Evolutionary conservation across 2,797 vertebrate species (phyloP).

Genomic region (Takifugu ocellatus): DNA sequence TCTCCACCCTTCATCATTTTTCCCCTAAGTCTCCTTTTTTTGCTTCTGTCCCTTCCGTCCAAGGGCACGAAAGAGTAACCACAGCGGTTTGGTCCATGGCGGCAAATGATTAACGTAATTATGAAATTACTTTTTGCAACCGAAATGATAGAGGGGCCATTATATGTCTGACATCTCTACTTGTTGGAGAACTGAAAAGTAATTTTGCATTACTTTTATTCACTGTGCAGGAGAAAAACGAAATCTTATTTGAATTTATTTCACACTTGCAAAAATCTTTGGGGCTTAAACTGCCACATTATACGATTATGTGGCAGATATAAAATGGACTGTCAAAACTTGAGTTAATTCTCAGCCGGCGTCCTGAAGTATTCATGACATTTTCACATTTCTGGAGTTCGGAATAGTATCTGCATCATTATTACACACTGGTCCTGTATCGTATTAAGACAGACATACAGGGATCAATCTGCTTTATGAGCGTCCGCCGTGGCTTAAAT

Average conservation of each 20-base stretch:
- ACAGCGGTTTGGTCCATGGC: conserved; percentile 52
- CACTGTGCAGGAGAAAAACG: too few species aligned
- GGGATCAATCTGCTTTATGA: conserved; percentile 9
- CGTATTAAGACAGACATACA: not conserved
- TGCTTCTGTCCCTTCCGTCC: not conserved
- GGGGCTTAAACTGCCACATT: too few species aligned
- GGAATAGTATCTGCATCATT: not conserved
- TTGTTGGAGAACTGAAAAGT: conserved; percentile 12
- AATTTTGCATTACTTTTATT: too few species aligned
- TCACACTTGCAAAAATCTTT: too few species aligned
- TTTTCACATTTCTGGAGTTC: not conserved
- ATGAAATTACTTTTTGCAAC: conserved; percentile 62
- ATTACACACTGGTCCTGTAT: not conserved
- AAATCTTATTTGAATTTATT: too few species aligned
- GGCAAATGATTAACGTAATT: conserved; percentile 63
- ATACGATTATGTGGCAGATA: too few species aligned
- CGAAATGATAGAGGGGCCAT: conserved; percentile 40
- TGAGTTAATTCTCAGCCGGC: too few species aligned
- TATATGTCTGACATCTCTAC: conserved; percentile 38
- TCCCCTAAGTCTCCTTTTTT: conserved; percentile 3
- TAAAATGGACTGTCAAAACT: too few species aligned
- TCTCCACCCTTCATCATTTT: not conserved
- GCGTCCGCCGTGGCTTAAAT: conserved; percentile 2
- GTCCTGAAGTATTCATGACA: not conserved
- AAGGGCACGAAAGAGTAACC: conserved; percentile 62